These are phyloP conservation scores for Poeciliopsis turrubarensis DNA, from an alignment of 2,113 vertebrate species.

Conservation along the genomic window DNA sequence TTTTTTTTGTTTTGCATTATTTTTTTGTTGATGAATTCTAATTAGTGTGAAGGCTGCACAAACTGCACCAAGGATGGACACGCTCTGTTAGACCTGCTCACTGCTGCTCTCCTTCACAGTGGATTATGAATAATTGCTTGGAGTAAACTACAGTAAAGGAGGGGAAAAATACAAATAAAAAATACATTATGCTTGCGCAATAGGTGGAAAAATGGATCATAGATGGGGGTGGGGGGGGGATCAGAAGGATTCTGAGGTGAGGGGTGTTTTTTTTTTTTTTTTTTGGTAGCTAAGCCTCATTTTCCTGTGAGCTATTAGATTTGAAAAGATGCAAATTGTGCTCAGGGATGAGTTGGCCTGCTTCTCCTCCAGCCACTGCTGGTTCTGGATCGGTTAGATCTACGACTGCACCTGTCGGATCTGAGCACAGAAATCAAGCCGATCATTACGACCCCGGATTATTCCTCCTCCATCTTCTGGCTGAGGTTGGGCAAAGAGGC, in stretches of 20 bases:
- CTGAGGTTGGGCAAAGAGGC: too few species aligned
- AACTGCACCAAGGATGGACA: slow-evolving; percentile 63
- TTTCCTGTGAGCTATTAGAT: background rate
- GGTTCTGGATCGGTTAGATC: background rate
- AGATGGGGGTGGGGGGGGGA: background rate
- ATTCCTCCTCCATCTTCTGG: background rate
- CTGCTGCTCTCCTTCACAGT: slow-evolving; percentile 60
- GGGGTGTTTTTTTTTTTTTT: too few species aligned
- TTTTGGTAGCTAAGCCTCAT: slow-evolving; percentile 15
- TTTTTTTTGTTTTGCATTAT: background rate
- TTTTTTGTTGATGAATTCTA: slow-evolving; percentile 66
- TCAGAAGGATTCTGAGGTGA: slow-evolving; percentile 25
- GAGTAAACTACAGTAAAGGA: slow-evolving; percentile 28
- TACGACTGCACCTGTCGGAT: background rate
- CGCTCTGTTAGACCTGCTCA: slow-evolving; percentile 55
- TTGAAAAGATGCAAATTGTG: background rate
- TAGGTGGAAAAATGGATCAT: slow-evolving; percentile 13
- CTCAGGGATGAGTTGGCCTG: background rate
- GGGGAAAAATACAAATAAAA: slow-evolving; percentile 45
- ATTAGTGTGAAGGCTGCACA: slow-evolving; percentile 68
- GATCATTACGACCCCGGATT: background rate
- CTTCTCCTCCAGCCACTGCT: too few species aligned
- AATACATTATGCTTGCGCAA: background rate
- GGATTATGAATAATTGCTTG: slow-evolving; percentile 61
- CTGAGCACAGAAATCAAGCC: background rate